Percentiles rank a stretch among this genome's conserved stretches.
These are phyloP conservation scores for Sarcophaga carnaria DNA, from an alignment of 2,888 invertebrate species.

Conservation along the genomic window DNA sequence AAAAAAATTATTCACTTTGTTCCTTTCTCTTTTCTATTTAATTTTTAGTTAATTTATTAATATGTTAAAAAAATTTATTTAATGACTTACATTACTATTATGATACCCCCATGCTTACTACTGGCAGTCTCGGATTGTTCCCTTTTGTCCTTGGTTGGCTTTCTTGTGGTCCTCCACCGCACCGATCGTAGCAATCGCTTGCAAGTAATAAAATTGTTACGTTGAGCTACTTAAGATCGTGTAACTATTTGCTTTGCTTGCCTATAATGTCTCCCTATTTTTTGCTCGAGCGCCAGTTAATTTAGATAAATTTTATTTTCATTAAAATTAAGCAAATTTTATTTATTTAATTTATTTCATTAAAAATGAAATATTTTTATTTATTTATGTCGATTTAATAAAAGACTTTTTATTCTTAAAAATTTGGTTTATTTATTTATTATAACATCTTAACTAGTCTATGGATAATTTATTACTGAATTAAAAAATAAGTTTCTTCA, in stretches of 20 bases:
- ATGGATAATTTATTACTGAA: too few relatives aligned
- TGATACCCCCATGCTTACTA: slow-evolving; percentile 11
- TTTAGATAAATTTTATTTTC: background rate
- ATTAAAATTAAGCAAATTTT: too few relatives aligned
- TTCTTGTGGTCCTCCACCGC: slow-evolving; percentile 5
- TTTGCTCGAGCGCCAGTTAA: slow-evolving; percentile 18
- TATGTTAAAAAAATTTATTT: too few relatives aligned
- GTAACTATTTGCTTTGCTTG: background rate
- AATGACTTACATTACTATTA: slow-evolving; percentile 7
- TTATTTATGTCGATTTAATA: too few relatives aligned
- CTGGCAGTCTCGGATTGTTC: background rate
- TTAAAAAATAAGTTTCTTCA: too few relatives aligned
- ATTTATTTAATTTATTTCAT: too few relatives aligned
- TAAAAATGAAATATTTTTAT: too few relatives aligned
- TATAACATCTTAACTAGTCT: too few relatives aligned
- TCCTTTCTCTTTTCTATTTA: background rate
- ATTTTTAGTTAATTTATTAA: background rate
- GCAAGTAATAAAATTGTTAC: background rate
- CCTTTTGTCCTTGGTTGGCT: slow-evolving; percentile 18
- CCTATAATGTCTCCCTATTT: slow-evolving; percentile 9
- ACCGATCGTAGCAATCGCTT: slow-evolving; percentile 17
- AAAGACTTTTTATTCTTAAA: too few relatives aligned
- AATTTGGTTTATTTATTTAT: too few relatives aligned
- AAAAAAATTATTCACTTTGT: background rate
- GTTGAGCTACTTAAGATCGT: slow-evolving; percentile 25